Percentiles rank a stretch among this genome's conserved stretches.
Conservation (phyloP, 53 echinoderm and acorn worm genomes). For the Zoroaster sp. region DNA sequence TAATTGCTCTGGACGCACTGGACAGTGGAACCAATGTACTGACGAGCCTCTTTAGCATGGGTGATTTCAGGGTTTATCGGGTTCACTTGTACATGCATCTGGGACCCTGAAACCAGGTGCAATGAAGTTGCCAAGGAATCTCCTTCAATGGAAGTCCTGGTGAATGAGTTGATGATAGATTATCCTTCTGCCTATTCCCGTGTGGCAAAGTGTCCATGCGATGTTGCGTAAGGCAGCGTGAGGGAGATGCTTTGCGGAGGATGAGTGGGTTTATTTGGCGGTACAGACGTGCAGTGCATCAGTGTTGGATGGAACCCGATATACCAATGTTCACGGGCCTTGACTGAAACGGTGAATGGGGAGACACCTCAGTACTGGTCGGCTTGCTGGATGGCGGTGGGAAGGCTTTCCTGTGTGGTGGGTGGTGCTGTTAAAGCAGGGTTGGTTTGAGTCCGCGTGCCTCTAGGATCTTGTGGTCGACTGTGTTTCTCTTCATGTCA, state of each 20-base stretch:
- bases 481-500: conserved; percentile 76
- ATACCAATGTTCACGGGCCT: neutral
- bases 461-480: conserved; percentile 60
- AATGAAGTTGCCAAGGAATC: neutral
- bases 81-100: neutral
- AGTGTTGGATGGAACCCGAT: too few species aligned
- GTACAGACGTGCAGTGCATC: conserved; percentile 3
- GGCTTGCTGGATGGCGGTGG: neutral
- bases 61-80: too few species aligned
- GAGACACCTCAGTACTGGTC: neutral
- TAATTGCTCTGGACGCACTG: too few species aligned
- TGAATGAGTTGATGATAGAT: neutral
- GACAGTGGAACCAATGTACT: too few species aligned
- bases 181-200: neutral
- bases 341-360: neutral
- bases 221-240: neutral
- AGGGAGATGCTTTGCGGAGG: neutral
- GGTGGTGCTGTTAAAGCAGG: neutral
- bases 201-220: neutral
- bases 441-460: too few species aligned
- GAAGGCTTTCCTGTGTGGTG: neutral
- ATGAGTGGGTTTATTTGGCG: neutral
- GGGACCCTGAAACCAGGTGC: neutral
- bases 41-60: too few species aligned
- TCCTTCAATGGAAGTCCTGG: neutral